phyloP scores from a whole-genome alignment of 2,797 vertebrate genomes.

The Hippoglossus hippoglossus region DNA sequence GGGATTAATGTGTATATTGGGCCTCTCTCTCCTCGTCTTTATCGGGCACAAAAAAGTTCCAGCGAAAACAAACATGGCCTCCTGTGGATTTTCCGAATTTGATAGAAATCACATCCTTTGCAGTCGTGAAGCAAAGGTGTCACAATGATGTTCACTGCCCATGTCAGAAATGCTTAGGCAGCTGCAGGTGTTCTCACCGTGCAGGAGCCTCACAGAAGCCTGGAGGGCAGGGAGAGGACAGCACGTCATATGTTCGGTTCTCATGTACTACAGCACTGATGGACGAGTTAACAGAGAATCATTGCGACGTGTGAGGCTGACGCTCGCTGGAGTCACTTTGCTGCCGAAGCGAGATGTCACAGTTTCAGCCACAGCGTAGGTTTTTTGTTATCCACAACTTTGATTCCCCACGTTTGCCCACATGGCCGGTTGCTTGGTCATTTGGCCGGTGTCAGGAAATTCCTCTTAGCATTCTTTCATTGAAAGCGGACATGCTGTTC shows the following conservation, averaged over 20 bases:
- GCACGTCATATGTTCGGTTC: constrained; percentile 53
- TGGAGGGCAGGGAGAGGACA: constrained; percentile 44
- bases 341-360: constrained; percentile 39
- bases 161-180: constrained; percentile 53
- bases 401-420: constrained; percentile 48
- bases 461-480: constrained; percentile 71
- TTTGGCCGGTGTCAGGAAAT: constrained; percentile 77
- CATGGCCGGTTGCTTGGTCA: constrained; percentile 56
- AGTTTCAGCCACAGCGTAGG: constrained; percentile 23
- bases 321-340: constrained; percentile 2
- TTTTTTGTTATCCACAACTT: constrained; percentile 57
- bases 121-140: constrained; percentile 45
- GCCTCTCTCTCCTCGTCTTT: background rate
- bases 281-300: constrained; percentile 24
- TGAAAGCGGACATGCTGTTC: constrained; percentile 65
- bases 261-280: constrained; percentile 17
- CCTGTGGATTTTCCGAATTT: constrained; percentile 12
- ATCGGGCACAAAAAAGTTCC: constrained; percentile 8
- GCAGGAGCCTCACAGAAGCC: constrained; percentile 42
- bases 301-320: constrained; percentile 41
- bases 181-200: constrained; percentile 67
- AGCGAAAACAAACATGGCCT: background rate
- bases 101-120: constrained; percentile 41
- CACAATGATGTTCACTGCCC: constrained; percentile 55
- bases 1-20: constrained; percentile 75